phyloP scores from a whole-genome alignment of 2,888 invertebrate species.

The Trisateles emortualis region DNA sequence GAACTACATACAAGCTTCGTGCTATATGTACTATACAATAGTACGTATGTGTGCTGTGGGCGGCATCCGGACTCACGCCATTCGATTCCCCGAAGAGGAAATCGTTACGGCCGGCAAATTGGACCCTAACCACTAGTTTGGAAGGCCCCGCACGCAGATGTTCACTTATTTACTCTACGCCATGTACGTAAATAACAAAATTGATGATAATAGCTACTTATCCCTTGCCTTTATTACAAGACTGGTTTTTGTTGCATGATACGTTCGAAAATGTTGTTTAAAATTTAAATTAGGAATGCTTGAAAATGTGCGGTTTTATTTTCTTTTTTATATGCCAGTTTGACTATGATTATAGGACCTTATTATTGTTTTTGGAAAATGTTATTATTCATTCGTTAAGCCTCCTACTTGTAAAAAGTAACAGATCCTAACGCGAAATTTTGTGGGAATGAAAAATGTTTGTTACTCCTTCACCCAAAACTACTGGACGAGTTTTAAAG shows the following conservation, averaged over 20 bases:
- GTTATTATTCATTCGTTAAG: too few relatives aligned
- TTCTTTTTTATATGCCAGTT: not conserved
- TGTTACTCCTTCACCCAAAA: too few relatives aligned
- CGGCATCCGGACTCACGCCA: slow-evolving; percentile 81
- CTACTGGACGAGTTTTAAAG: too few relatives aligned
- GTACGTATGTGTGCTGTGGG: slow-evolving; percentile 59
- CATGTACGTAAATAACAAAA: slow-evolving; percentile 58
- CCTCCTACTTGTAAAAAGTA: too few relatives aligned
- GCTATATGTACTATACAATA: slow-evolving; percentile 36
- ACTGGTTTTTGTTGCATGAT: slow-evolving; percentile 18
- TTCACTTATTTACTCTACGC: slow-evolving; percentile 62
- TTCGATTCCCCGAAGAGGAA: slow-evolving; percentile 86
- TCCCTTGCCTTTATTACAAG: slow-evolving; percentile 39
- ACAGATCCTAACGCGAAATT: too few relatives aligned
- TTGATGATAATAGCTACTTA: slow-evolving; percentile 56
- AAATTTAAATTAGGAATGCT: slow-evolving; percentile 6
- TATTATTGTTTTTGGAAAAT: not conserved
- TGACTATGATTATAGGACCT: not conserved
- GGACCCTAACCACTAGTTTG: slow-evolving; percentile 83
- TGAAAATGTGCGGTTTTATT: not conserved
- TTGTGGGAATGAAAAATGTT: too few relatives aligned
- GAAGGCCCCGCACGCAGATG: slow-evolving; percentile 73
- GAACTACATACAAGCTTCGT: slow-evolving; percentile 35
- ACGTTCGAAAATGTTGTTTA: slow-evolving; percentile 3
- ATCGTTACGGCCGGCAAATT: slow-evolving; percentile 85